Conservation (phyloP, 2,797 vertebrate species). For the Characodon lateralis region DNA sequence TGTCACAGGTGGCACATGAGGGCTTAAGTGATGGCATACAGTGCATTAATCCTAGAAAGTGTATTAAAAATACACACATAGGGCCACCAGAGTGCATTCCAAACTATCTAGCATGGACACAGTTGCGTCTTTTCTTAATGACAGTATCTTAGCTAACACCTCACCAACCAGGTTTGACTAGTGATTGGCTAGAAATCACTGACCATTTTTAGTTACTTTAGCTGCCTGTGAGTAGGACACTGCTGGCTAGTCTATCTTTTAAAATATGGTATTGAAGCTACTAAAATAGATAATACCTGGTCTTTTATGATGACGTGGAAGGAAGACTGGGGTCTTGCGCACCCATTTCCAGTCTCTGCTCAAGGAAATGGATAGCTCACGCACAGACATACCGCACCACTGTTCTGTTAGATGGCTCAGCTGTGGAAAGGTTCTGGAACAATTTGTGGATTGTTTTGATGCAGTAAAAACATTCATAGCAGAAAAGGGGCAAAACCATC, state of each 20-base stretch:
- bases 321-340: not conserved
- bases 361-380: not conserved
- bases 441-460: not conserved
- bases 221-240: constrained; percentile 1
- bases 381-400: not conserved
- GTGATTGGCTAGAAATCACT: too few species aligned
- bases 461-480: not conserved
- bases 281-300: not conserved
- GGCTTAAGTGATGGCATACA: too few species aligned
- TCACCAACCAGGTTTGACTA: too few species aligned
- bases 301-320: not conserved
- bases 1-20: too few species aligned
- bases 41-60: too few species aligned
- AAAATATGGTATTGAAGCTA: not conserved
- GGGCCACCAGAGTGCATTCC: too few species aligned
- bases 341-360: not conserved
- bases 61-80: too few species aligned
- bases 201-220: too few species aligned
- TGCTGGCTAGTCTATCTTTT: not conserved
- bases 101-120: too few species aligned
- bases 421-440: not conserved
- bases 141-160: not conserved
- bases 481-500: not conserved
- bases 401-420: constrained; percentile 2
- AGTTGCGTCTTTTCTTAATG: not conserved